Conservation (phyloP, 2,797 vertebrate species). For the Xenentodon cancila region DNA sequence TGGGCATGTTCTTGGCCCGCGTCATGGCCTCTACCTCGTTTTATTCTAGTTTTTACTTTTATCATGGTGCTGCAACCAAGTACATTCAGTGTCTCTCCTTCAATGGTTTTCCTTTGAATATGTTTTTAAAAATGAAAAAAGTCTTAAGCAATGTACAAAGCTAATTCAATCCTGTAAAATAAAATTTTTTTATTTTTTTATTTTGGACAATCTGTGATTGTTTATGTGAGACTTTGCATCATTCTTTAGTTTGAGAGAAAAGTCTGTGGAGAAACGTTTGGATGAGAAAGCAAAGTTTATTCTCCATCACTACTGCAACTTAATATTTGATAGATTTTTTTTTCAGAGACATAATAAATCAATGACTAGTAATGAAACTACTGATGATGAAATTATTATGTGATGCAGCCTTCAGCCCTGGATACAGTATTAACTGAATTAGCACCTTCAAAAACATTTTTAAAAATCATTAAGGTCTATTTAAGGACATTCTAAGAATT, state of each 20-base stretch:
- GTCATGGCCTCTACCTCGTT: no score
- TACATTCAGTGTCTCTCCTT: no score
- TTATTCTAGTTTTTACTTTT: no score
- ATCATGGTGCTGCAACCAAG: no score
- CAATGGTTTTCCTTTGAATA: not conserved
- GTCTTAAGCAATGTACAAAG: not conserved
- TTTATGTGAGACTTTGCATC: no score
- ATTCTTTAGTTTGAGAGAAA: no score
- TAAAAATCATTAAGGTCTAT: no score
- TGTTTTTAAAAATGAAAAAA: not conserved
- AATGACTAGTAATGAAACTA: conserved; percentile 27
- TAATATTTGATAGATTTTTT: conserved; percentile 10
- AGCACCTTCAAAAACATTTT: no score
- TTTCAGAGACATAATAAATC: conserved; percentile 13
- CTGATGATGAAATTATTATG: conserved; percentile 1
- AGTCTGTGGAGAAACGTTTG: no score
- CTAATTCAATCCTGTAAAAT: not conserved
- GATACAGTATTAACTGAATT: no score
- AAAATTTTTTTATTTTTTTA: not conserved
- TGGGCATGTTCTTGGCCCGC: not conserved
- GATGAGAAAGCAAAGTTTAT: conserved; percentile 5
- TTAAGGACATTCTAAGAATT: no score
- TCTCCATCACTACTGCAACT: conserved; percentile 7
- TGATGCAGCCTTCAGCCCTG: not conserved
- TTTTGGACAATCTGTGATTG: not conserved